A percentile compares a stretch with the other conserved stretches of the same genome.
Evolutionary conservation across 2,113 vertebrate species (phyloP).

Genomic region (Mirza zaza): DNA sequence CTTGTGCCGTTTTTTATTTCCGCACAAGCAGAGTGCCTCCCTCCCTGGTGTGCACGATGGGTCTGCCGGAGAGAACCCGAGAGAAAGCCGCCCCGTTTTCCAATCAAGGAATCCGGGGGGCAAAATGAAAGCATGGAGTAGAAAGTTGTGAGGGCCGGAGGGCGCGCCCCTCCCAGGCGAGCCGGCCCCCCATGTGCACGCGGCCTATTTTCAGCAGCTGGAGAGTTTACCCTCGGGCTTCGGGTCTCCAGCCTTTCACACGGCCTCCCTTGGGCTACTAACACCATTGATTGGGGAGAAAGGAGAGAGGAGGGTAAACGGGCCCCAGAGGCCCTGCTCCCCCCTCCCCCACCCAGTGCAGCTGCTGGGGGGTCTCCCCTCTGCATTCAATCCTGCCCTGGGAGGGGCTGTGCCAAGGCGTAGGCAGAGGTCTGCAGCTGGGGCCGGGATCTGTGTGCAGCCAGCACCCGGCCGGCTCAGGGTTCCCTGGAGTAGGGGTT

Average conservation of each 20-base stretch:
- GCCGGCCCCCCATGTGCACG: neutral
- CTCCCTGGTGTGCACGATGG: neutral
- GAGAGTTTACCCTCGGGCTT: neutral
- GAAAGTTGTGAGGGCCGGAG: neutral
- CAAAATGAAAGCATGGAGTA: neutral
- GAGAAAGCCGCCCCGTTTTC: neutral
- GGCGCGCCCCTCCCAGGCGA: neutral
- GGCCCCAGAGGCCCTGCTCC: fast-evolving
- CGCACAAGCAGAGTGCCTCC: neutral
- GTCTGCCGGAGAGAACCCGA: neutral
- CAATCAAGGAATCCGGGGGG: too few species aligned
- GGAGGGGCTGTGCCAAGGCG: neutral
- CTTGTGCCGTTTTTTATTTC: too few species aligned
- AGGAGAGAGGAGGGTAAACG: neutral
- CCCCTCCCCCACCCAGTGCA: neutral
- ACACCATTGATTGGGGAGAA: neutral
- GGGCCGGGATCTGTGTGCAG: neutral
- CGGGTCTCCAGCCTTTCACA: neutral
- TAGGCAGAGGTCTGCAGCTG: neutral
- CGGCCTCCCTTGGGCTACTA: neutral
- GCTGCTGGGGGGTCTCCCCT: fast-evolving
- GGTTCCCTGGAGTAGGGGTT: neutral
- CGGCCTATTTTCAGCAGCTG: neutral
- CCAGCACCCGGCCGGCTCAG: neutral
- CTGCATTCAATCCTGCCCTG: neutral